Evolutionary conservation across 30 jellyfish, hydroid and myxozoan species (phyloP), one percentile per base, ranked within the genome.

Genomic region (Rhopilema esculentum): DNA sequence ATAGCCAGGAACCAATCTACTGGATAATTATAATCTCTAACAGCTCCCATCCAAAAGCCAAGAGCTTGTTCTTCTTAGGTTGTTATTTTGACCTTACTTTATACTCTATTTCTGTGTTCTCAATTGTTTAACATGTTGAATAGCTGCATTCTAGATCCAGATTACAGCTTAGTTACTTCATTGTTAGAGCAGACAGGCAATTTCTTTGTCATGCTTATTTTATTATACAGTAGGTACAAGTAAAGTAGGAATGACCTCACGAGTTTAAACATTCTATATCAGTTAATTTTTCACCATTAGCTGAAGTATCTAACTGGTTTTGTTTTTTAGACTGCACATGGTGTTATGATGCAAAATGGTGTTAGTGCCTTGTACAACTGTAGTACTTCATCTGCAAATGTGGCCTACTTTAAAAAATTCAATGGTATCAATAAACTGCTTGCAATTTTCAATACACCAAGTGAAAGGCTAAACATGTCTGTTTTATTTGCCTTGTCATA

Each of bases 401-500:
- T 57, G 21, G 19, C 80, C 1, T 66, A 66, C 32, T 87, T 87
- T 61, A 75, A 77, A 12, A 49, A 87, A 27, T 77, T 26, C 66
- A 49, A 70, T 63, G 90, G 87, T 16, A 72, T 87, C 20, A 80
- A 67, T 1, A 87, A 80, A 57, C 62, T 87, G 22, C 63, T 77
- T 32, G 21, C 62, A 2, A 63, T 87, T 21, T 7, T 31, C 7
- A 53, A 50, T 15, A 67, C 90, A 9, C 67, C 87, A 28, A 87
- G 65, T 77, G 96, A 77, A 50, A 49, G 80, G 29, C 74, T 66
- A 1, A 77, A 87, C 50, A 77, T 87, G 96, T 30, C 76, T 17
- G 85, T 32, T 17, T 49, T 84, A 66, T 86, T 91, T 72, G 85
- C 86, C 0, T 50, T 91, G 80, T 83, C 96, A 8, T 85, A 91